Percentiles rank a stretch among this genome's conserved stretches.
Conservation (phyloP, 2,888 invertebrate species). For the Acronicta leporina region DNA sequence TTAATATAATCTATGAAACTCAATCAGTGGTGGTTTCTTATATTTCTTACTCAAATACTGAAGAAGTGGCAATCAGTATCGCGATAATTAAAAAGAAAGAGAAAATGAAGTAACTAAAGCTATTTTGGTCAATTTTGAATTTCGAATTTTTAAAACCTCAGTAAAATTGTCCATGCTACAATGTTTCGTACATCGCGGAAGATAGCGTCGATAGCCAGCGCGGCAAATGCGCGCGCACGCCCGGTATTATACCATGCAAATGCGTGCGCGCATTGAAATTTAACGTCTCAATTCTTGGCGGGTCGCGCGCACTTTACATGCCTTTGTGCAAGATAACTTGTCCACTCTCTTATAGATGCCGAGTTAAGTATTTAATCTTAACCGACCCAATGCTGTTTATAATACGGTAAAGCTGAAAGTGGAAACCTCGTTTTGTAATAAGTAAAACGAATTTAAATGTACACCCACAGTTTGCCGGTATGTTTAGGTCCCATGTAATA, state of each 20-base stretch:
- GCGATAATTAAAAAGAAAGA: too few relatives aligned
- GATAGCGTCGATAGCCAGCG: slow-evolving; percentile 43
- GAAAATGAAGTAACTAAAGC: not conserved
- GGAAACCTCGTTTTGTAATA: slow-evolving; percentile 1
- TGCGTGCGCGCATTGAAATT: slow-evolving; percentile 65
- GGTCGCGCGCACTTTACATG: slow-evolving; percentile 56
- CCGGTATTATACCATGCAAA: slow-evolving; percentile 69
- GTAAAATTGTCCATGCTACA: slow-evolving; percentile 16
- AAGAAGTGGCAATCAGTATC: too few relatives aligned
- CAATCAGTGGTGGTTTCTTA: too few relatives aligned
- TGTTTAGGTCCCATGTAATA: too few relatives aligned
- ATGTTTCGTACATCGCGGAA: slow-evolving; percentile 46
- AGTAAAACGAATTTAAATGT: slow-evolving; percentile 3
- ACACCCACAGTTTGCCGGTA: too few relatives aligned
- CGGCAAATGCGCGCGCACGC: slow-evolving; percentile 62
- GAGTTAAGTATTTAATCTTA: slow-evolving; percentile 57
- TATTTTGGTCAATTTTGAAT: not conserved
- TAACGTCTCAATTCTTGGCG: slow-evolving; percentile 71
- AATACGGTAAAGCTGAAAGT: slow-evolving; percentile 24
- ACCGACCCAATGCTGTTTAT: slow-evolving; percentile 25
- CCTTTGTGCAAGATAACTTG: slow-evolving; percentile 56
- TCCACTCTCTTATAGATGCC: slow-evolving; percentile 51
- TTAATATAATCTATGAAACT: too few relatives aligned
- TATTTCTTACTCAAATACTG: too few relatives aligned
- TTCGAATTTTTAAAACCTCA: not conserved